Conservation (phyloP, 2,113 vertebrate species). For the Thinocorus orbignyianus region DNA sequence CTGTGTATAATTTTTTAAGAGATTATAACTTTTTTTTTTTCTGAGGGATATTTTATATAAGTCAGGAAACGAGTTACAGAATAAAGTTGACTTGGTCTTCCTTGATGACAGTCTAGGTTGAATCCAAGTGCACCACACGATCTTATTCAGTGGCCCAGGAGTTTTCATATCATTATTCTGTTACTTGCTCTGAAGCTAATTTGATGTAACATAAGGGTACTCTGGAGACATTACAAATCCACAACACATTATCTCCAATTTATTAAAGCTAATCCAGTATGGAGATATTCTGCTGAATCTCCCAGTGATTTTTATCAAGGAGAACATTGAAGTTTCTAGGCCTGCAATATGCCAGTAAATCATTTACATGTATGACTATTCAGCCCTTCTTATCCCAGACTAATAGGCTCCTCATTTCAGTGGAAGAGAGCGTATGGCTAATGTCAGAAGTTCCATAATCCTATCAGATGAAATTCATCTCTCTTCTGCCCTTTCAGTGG, state of each 20-base stretch:
- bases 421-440: background rate
- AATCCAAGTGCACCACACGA: background rate
- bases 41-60: background rate
- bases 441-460: background rate
- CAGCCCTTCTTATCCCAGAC: background rate
- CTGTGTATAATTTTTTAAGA: background rate
- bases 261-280: background rate
- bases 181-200: background rate
- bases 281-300: constrained; percentile 2
- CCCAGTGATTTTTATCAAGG: background rate
- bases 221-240: background rate
- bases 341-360: background rate
- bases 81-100: background rate
- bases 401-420: background rate
- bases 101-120: background rate
- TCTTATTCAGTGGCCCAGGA: background rate
- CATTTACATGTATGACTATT: background rate
- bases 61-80: background rate
- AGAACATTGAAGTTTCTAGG: background rate
- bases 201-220: background rate
- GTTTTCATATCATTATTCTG: background rate
- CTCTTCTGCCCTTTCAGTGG: background rate
- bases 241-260: background rate
- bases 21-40: background rate
- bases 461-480: background rate